Evolutionary conservation across 2,888 invertebrate genomes (phyloP).

Genomic region (Tipula helvola): DNA sequence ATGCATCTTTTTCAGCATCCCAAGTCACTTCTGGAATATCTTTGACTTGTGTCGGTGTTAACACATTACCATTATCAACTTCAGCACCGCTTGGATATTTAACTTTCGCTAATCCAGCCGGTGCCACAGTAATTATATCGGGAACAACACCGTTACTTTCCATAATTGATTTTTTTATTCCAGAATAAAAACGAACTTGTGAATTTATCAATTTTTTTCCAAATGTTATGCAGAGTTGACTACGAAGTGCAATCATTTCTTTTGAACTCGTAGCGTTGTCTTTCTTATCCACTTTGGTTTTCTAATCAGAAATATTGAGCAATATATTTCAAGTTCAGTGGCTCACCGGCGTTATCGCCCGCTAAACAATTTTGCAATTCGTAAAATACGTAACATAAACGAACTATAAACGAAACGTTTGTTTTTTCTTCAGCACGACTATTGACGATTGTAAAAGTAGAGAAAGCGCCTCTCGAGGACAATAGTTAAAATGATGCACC

Average conservation of each 20-base stretch:
- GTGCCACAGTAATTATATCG: slow-evolving; percentile 57
- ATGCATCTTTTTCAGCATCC: slow-evolving; percentile 42
- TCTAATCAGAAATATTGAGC: not conserved
- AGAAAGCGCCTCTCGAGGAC: no score
- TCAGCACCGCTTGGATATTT: slow-evolving; percentile 31
- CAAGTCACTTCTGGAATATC: slow-evolving; percentile 56
- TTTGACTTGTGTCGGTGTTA: slow-evolving; percentile 67
- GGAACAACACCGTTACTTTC: slow-evolving; percentile 51
- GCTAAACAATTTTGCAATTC: no score
- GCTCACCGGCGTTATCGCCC: not conserved
- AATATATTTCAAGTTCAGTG: not conserved
- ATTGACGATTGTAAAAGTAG: no score
- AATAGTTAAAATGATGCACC: no score
- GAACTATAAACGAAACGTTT: no score
- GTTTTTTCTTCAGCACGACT: no score
- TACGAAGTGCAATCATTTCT: not conserved
- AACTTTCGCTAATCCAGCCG: slow-evolving; percentile 40
- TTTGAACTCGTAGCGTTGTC: not conserved
- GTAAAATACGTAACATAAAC: no score
- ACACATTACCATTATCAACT: slow-evolving; percentile 52
- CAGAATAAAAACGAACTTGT: not conserved
- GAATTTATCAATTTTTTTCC: not conserved
- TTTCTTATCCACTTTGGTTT: not conserved
- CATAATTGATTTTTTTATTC: slow-evolving; percentile 18
- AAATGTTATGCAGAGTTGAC: not conserved